Base-by-base conservation (phyloP, 1,140 invertebrate species). In the Trinorchestia longiramus region DNA sequence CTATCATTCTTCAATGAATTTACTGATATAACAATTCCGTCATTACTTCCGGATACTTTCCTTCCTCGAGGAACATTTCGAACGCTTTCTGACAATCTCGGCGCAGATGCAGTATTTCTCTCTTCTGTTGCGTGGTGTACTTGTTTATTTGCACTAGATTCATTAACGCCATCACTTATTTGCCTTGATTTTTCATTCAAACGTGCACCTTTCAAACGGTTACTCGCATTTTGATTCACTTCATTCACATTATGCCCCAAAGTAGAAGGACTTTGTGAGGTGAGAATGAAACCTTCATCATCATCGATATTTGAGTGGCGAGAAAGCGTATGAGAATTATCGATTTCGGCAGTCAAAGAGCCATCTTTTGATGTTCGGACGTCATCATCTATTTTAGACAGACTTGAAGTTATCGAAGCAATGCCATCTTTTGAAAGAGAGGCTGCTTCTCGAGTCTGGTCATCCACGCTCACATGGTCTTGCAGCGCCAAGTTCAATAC, bases 21-120 rank as follows among this genome's bases (percentile, higher is more conserved):
- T 11, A 11, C 40, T 43, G 43, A 23, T 15, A 94, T 44, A 43
- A 94, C 40, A 94, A 45, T 94, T 8, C 41, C 17, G 0, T 23
- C 6, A n/a, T 8, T 47, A 19, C 92, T 44, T 45, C 43, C 44
- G 0, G 92, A 94, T 45, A 94, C 92, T 47, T 94, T 94, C 40
- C 92, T 94, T 47, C 92, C 92, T 45, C 92, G 43, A n/a, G 92
- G 92, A 45, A 94, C 40, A 45, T 45, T 94, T 11, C 8, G 43
- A 94, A 23, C 47, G 40, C 47, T 94, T 94, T 45, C 92, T 4
- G 15, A n/a, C 40, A 0, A 6, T 94, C 43, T 40, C 8, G 19
- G 17, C 19, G 92, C 17, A 42, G 88, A 3, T 3, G 88, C 11
- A 36, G 6, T 36, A 91, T 91, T 91, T 44, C 43, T 91, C 62